A percentile compares a stretch with the other conserved stretches of the same genome.
phyloP scores from a whole-genome alignment of 2,888 invertebrate genomes.

The Hydrotaea cyrtoneurina region DNA sequence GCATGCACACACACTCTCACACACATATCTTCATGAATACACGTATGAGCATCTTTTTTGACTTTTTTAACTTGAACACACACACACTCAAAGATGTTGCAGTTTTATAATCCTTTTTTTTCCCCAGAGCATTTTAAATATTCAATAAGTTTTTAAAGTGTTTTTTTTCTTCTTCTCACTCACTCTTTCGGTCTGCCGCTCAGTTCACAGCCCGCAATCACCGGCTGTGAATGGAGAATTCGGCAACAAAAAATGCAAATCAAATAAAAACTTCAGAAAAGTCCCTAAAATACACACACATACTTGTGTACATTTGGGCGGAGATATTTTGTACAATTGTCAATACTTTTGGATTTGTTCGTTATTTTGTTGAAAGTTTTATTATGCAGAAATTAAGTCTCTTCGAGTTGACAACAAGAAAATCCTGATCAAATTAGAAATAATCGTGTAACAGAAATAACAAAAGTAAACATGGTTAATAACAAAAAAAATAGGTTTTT shows the following conservation, averaged over 20 bases:
- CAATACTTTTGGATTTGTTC: too few relatives aligned
- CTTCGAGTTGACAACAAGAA: too few relatives aligned
- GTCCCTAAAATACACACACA: too few relatives aligned
- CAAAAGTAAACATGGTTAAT: too few relatives aligned
- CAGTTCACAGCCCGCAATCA: not conserved
- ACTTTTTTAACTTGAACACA: conserved; percentile 2
- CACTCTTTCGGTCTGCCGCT: not conserved
- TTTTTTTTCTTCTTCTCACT: not conserved
- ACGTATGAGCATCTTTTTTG: not conserved
- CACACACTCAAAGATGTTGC: conserved; percentile 6
- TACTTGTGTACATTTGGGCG: too few relatives aligned
- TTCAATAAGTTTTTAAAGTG: conserved; percentile 9
- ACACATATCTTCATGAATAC: not conserved
- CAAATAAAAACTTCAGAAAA: not conserved
- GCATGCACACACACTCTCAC: not conserved
- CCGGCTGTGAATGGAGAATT: not conserved
- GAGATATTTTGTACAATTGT: too few relatives aligned
- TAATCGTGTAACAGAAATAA: too few relatives aligned
- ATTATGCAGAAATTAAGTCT: too few relatives aligned
- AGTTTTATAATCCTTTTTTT: not conserved
- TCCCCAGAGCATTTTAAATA: conserved; percentile 17
- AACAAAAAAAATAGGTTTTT: too few relatives aligned
- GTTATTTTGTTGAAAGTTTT: too few relatives aligned
- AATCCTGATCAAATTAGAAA: too few relatives aligned
- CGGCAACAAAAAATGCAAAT: not conserved